Conservation (phyloP, 2,797 vertebrate species). For the Microhierax caerulescens region DNA sequence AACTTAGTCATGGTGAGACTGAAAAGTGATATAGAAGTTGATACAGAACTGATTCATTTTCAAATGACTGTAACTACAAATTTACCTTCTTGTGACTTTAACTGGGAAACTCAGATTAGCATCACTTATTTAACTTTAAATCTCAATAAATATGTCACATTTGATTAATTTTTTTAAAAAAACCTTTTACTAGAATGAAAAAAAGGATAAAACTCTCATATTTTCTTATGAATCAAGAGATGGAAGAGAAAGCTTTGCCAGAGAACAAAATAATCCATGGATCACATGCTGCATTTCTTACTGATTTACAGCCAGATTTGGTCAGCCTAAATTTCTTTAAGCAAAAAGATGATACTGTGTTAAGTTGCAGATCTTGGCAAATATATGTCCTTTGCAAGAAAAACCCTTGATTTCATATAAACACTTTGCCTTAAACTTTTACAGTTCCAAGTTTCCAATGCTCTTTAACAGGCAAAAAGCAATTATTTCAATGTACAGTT, state of each 20-base stretch:
- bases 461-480: neutral
- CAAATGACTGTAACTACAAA: neutral
- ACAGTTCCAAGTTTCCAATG: neutral
- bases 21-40: neutral
- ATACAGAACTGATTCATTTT: neutral
- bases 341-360: neutral
- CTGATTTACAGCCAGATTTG: neutral
- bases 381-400: neutral
- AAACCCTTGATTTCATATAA: neutral
- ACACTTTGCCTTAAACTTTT: neutral
- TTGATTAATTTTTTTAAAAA: neutral
- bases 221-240: neutral
- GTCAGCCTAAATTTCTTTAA: neutral
- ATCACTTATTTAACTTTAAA: neutral
- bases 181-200: neutral
- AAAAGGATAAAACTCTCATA: neutral
- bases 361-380: neutral
- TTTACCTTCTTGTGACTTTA: neutral
- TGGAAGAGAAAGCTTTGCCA: neutral
- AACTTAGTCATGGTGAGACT: neutral
- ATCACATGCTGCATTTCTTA: neutral
- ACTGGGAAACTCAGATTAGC: neutral
- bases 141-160: neutral
- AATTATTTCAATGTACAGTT: conserved; percentile 12
- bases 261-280: neutral